Percentiles rank a stretch among this genome's conserved stretches.
phyloP scores from a whole-genome alignment of 2,888 invertebrate genomes.

The Pammene fasciana region DNA sequence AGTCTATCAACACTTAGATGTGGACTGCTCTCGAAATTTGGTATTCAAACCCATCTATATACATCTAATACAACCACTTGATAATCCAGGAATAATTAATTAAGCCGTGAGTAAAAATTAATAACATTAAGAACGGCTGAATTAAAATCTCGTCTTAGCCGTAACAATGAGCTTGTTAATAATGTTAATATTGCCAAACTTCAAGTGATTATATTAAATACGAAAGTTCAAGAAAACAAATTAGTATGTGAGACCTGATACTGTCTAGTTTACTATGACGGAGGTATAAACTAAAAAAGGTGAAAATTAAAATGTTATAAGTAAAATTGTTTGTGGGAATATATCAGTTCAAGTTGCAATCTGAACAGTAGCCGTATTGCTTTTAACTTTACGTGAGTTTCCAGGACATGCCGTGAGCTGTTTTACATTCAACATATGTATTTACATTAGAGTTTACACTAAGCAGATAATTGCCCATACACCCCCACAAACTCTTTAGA shows the following conservation, averaged over 20 bases:
- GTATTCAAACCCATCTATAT: not conserved
- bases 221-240: not conserved
- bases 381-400: constrained; percentile 21
- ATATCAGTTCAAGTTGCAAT: constrained; percentile 66
- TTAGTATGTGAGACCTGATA: constrained; percentile 2
- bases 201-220: constrained; percentile 6
- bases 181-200: not conserved
- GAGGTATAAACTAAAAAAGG: constrained; percentile 49
- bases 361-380: constrained; percentile 34
- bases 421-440: constrained; percentile 22
- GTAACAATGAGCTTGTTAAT: not conserved
- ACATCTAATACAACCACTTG: not conserved
- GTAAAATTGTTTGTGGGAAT: constrained; percentile 77
- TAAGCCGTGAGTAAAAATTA: not conserved
- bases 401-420: constrained; percentile 28
- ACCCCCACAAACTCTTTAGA: constrained; percentile 80
- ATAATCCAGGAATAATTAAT: not conserved
- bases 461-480: constrained; percentile 75
- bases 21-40: too few species aligned
- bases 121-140: not conserved
- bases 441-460: constrained; percentile 21
- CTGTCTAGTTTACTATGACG: not conserved
- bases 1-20: too few species aligned
- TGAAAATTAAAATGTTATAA: constrained; percentile 31
- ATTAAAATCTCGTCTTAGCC: not conserved